phyloP scores from a whole-genome alignment of 1,140 invertebrate species.

The Leucophenga varia region DNA sequence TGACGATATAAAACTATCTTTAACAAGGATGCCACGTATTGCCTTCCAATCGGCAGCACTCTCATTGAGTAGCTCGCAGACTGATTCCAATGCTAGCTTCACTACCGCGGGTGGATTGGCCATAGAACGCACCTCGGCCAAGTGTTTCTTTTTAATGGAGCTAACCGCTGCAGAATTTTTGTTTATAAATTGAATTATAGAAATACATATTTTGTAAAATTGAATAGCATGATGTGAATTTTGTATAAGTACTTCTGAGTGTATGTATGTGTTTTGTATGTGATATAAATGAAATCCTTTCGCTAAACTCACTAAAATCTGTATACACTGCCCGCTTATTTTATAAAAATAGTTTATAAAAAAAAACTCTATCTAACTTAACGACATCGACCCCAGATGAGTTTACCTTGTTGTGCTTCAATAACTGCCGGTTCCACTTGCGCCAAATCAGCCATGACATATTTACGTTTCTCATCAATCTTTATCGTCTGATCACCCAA shows the following conservation, averaged over 20 bases:
- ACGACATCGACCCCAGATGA: constrained; percentile 19
- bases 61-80: constrained; percentile 87
- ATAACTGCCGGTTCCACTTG: constrained; percentile 98
- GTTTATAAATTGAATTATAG: constrained; percentile 8
- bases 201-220: background rate
- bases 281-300: background rate
- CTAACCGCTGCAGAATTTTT: constrained; percentile 74
- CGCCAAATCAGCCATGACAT: constrained; percentile 92
- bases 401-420: constrained; percentile 93
- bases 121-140: constrained; percentile 94
- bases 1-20: constrained; percentile 97
- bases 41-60: constrained; percentile 91
- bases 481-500: constrained; percentile 87
- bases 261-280: constrained; percentile 8
- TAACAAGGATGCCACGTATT: constrained; percentile 89
- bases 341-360: background rate
- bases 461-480: constrained; percentile 88
- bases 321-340: background rate
- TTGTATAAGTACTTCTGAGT: constrained; percentile 13
- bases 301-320: background rate
- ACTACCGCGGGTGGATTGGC: constrained; percentile 90
- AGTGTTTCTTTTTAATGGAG: constrained; percentile 93
- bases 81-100: constrained; percentile 93
- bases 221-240: constrained; percentile 12
- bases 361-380: too few species aligned